Evolutionary conservation across 64 coral and sea anemone genomes (phyloP).

Genomic region (Pocillopora damicornis): DNA sequence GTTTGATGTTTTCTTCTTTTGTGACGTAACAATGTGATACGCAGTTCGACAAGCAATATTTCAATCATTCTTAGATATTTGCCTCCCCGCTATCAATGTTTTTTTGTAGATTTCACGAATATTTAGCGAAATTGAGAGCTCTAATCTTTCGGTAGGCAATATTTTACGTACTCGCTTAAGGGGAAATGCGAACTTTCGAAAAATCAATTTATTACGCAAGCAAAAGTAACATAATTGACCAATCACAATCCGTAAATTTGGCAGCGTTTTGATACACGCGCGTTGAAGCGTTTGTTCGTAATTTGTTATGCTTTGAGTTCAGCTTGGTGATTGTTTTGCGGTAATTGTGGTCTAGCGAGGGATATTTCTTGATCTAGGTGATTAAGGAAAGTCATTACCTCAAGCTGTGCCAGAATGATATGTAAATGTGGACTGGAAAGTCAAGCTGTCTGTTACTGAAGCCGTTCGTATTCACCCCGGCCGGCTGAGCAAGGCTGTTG

Average conservation of each 20-base stretch:
- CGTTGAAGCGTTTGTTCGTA: background rate
- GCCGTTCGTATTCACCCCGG: background rate
- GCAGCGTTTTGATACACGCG: constrained; percentile 13
- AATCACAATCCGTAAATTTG: constrained; percentile 27
- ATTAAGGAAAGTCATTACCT: constrained; percentile 15
- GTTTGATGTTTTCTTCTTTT: background rate
- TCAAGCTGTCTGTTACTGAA: background rate
- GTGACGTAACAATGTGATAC: background rate
- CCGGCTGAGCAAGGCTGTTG: background rate
- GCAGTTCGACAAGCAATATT: background rate
- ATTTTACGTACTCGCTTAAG: too few relatives aligned
- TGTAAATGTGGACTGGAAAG: constrained; percentile 10
- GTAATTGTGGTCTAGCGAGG: background rate
- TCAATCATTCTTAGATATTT: background rate
- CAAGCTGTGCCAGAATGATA: constrained; percentile 4
- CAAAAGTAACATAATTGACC: constrained; percentile 4
- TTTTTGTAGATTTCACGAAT: background rate
- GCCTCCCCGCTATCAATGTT: background rate
- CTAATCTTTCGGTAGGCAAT: background rate
- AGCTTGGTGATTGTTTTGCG: background rate
- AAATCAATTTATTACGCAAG: constrained; percentile 40
- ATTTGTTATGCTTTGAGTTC: background rate
- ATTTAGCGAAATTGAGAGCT: background rate
- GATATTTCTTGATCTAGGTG: background rate
- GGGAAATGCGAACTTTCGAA: background rate